Evolutionary conservation across 2,888 invertebrate species (phyloP).

Genomic region (Spisula solida): DNA sequence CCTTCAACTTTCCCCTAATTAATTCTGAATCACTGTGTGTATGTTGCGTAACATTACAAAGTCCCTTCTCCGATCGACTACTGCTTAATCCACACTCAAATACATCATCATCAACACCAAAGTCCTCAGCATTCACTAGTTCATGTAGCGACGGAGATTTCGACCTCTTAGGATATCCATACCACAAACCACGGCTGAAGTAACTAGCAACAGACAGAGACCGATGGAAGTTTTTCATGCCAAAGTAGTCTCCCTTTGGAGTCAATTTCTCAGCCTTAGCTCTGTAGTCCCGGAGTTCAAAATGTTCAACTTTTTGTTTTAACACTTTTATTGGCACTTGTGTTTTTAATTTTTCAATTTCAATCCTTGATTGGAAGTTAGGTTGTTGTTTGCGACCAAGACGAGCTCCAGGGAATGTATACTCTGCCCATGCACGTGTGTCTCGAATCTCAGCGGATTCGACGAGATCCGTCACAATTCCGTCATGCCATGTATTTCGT

Average conservation of each 20-base stretch:
- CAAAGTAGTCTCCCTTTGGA: conserved; percentile 71
- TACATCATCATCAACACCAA: conserved; percentile 38
- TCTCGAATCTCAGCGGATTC: conserved; percentile 64
- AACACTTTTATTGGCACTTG: conserved; percentile 60
- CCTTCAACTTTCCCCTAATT: conserved; percentile 29
- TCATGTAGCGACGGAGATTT: conserved; percentile 59
- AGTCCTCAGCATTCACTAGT: conserved; percentile 60
- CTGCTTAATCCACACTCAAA: conserved; percentile 57
- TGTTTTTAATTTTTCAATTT: conserved; percentile 60
- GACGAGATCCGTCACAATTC: conserved; percentile 57
- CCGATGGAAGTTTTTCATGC: conserved; percentile 64
- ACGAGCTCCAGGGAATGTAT: conserved; percentile 60
- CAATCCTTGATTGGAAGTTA: conserved; percentile 53
- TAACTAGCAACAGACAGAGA: conserved; percentile 63
- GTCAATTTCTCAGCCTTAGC: conserved; percentile 64
- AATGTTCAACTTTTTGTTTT: conserved; percentile 60
- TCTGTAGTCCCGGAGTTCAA: conserved; percentile 67
- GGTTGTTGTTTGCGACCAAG: conserved; percentile 46
- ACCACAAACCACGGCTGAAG: conserved; percentile 53
- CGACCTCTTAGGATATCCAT: conserved; percentile 54
- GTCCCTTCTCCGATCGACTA: conserved; percentile 48
- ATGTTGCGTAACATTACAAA: conserved; percentile 12
- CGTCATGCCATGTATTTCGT: conserved; percentile 65
- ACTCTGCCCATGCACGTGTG: conserved; percentile 61
- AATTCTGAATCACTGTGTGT: conserved; percentile 66